Evolutionary conservation across 2,797 vertebrate species (phyloP), one percentile per base, ranked within the genome.

Genomic region (Columba guinea): DNA sequence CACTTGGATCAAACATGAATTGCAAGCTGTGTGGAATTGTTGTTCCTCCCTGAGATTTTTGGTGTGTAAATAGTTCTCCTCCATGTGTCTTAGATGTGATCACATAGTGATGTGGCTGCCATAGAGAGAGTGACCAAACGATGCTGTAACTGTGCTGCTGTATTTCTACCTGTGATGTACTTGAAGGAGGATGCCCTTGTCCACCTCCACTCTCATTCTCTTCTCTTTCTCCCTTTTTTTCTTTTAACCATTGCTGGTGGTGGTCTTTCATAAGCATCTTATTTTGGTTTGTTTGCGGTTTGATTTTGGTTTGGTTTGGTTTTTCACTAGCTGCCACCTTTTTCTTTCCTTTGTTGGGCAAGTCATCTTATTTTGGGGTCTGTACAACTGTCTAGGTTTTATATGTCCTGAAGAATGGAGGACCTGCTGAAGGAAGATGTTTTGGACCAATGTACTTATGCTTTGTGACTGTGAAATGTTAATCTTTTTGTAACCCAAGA

Each of bases 391-490:
- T 96, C 88, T 93, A 85, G 88, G 92, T 88, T 97, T 97, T 96
- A 28, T 82, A 65, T 76, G 65, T 95, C 89, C 90, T 94, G 89
- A 96, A 94, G 95, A 97, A 95, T 52, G 74, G 95, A 93, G 41
- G 89, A 90, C 90, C 92, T 97, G 96, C 96, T 97, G 96, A 95
- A 97, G 97, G 90, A 86, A 94, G 92, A 95, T 94, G 83, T 94
- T 97, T 95, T 95, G 92, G 97, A 98, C 97, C 94, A 94, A 79
- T 97, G 95, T 97, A 96, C 88, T 96, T 97, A 95, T 95, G 96
- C 96, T 98, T 98, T 98, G 98, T 99, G 98, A 99, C 98, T 98
- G 98, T 98, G 98, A 98, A 98, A 97, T 97, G 97, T 97, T 97
- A 96, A 97, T 90, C 97, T 98, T 98, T 98, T 99, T 98, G 98